Conservation (phyloP, 2,888 invertebrate genomes). For the Mylabris sibirica region DNA sequence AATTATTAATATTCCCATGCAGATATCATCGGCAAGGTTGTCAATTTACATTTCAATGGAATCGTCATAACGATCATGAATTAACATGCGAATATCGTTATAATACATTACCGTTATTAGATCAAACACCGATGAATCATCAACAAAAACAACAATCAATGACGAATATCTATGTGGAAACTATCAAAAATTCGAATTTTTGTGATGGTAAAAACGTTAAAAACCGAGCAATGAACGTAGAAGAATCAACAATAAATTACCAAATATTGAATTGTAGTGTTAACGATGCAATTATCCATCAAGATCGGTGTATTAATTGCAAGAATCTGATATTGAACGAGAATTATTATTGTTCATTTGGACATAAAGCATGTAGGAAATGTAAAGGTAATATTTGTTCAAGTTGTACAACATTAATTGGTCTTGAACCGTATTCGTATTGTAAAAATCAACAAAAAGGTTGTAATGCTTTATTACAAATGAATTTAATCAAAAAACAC, state of each 20-base stretch:
- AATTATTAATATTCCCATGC: slow-evolving; percentile 49
- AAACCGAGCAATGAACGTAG: neutral
- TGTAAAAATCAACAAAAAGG: slow-evolving; percentile 49
- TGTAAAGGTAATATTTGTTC: slow-evolving; percentile 47
- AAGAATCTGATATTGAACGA: slow-evolving; percentile 27
- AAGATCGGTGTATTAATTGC: slow-evolving; percentile 39
- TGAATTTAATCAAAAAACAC: slow-evolving; percentile 40
- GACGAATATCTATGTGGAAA: neutral
- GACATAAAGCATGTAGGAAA: slow-evolving; percentile 44
- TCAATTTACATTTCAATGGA: slow-evolving; percentile 41
- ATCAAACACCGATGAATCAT: slow-evolving; percentile 19
- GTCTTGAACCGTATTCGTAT: slow-evolving; percentile 39
- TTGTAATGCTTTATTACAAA: slow-evolving; percentile 42
- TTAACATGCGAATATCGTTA: slow-evolving; percentile 43
- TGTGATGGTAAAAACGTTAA: neutral
- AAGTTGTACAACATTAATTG: slow-evolving; percentile 43
- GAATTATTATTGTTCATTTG: slow-evolving; percentile 43
- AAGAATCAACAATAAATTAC: neutral
- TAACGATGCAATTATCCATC: slow-evolving; percentile 32
- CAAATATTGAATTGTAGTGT: slow-evolving; percentile 18
- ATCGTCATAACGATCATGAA: slow-evolving; percentile 47
- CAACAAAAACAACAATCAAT: neutral
- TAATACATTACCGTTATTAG: slow-evolving; percentile 30
- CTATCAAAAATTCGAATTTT: neutral
- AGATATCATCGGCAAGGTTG: slow-evolving; percentile 47